Percentiles rank a stretch among this genome's conserved stretches.
These are phyloP conservation scores for Agriopis marginaria DNA, from an alignment of 2,888 invertebrate genomes.

Conservation along the genomic window DNA sequence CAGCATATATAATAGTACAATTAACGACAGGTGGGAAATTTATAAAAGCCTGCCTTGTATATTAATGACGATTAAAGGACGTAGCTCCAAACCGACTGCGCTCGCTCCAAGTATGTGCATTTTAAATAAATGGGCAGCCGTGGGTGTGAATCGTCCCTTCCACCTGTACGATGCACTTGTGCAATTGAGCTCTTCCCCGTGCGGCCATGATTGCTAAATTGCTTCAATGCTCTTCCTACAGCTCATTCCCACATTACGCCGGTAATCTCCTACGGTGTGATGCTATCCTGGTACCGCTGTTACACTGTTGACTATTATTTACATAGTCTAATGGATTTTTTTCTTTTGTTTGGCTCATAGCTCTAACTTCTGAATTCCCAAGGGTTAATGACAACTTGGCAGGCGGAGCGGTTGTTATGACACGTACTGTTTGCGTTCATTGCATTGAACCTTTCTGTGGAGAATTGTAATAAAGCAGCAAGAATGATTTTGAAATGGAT, in stretches of 20 bases:
- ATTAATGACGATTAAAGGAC: not conserved
- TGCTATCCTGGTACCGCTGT: constrained; percentile 43
- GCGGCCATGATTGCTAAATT: constrained; percentile 54
- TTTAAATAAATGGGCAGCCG: constrained; percentile 31
- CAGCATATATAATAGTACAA: too few species aligned
- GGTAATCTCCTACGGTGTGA: constrained; percentile 42
- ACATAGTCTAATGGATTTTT: constrained; percentile 39
- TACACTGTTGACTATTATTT: constrained; percentile 37
- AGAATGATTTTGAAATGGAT: constrained; percentile 1
- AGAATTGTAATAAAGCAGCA: constrained; percentile 1
- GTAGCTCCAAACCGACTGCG: not conserved
- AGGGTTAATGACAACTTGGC: constrained; percentile 30
- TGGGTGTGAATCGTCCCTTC: constrained; percentile 48
- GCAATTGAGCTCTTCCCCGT: constrained; percentile 51
- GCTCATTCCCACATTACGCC: constrained; percentile 48
- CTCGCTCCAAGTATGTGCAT: constrained; percentile 12
- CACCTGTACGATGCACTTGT: constrained; percentile 47
- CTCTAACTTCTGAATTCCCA: constrained; percentile 23
- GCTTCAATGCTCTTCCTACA: constrained; percentile 56
- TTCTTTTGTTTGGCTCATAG: constrained; percentile 34
- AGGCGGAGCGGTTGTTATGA: constrained; percentile 7
- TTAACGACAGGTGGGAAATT: constrained; percentile 1
- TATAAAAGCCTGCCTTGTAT: not conserved
- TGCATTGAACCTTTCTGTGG: not conserved
- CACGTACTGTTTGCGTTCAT: constrained; percentile 4